These are phyloP conservation scores for Aethes cnicana DNA, from an alignment of 2,888 invertebrate genomes.

Conservation along the genomic window DNA sequence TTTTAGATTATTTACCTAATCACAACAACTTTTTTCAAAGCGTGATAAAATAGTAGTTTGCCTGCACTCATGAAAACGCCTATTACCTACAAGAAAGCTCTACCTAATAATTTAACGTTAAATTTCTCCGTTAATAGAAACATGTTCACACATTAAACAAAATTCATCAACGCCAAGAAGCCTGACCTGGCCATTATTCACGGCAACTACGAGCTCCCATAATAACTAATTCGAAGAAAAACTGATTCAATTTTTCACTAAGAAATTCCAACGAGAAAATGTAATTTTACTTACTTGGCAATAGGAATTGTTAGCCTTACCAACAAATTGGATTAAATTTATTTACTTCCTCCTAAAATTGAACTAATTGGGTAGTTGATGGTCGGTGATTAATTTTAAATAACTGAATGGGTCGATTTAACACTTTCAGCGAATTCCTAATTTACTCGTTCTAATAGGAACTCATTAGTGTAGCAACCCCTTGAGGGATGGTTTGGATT, in stretches of 20 bases:
- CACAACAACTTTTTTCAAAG: no score
- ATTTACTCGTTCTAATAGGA: conserved; percentile 13
- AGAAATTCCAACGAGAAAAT: conserved; percentile 33
- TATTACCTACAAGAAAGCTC: no score
- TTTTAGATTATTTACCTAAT: no score
- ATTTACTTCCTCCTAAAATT: conserved; percentile 40
- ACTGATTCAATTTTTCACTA: conserved; percentile 22
- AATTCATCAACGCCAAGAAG: conserved; percentile 6
- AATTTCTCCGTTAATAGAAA: conserved; percentile 17
- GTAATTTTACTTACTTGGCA: conserved; percentile 35
- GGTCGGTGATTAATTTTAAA: conserved; percentile 41
- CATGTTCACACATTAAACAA: conserved; percentile 4
- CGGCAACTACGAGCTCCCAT: conserved; percentile 9
- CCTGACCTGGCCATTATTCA: conserved; percentile 12
- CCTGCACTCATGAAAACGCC: no score
- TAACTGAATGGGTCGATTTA: conserved; percentile 40
- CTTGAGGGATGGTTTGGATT: conserved; percentile 16
- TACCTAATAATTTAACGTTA: no score
- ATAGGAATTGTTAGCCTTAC: conserved; percentile 34
- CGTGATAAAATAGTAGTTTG: no score
- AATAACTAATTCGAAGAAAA: conserved; percentile 19
- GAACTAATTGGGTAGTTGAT: conserved; percentile 44
- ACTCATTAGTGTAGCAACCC: conserved; percentile 8
- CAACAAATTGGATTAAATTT: conserved; percentile 38
- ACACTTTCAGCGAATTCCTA: conserved; percentile 26